Conservation (phyloP, 2,113 vertebrate genomes). For the Apus apus region DNA sequence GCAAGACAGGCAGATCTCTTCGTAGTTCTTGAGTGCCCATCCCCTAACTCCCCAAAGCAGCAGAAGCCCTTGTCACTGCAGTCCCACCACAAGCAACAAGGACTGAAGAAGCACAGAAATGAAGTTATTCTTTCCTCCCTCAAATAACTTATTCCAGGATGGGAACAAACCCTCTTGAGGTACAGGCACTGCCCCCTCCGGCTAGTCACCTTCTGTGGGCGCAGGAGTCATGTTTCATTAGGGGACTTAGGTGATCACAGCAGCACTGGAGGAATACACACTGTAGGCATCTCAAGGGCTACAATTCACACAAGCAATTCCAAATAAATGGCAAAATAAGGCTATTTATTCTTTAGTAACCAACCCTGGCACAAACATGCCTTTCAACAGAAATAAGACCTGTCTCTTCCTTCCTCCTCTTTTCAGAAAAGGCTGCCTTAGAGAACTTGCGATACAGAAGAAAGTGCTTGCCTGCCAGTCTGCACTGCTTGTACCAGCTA, state of each 20-base stretch:
- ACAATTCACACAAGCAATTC: background rate
- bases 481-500: background rate
- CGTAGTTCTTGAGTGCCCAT: background rate
- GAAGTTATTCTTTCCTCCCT: background rate
- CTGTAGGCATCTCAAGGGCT: background rate
- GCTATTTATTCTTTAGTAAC: background rate
- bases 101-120: background rate
- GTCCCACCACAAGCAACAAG: background rate
- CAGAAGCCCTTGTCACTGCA: background rate
- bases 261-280: background rate
- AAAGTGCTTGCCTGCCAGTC: background rate
- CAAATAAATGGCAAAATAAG: background rate
- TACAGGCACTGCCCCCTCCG: background rate
- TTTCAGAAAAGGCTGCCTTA: background rate
- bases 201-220: accelerated
- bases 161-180: background rate
- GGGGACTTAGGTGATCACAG: background rate
- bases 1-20: background rate
- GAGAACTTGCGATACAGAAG: background rate
- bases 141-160: background rate
- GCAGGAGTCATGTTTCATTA: background rate
- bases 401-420: background rate
- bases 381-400: background rate
- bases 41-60: background rate
- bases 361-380: background rate